Conservation (phyloP, 2,113 vertebrate genomes). For the Eurystomus gularis region DNA sequence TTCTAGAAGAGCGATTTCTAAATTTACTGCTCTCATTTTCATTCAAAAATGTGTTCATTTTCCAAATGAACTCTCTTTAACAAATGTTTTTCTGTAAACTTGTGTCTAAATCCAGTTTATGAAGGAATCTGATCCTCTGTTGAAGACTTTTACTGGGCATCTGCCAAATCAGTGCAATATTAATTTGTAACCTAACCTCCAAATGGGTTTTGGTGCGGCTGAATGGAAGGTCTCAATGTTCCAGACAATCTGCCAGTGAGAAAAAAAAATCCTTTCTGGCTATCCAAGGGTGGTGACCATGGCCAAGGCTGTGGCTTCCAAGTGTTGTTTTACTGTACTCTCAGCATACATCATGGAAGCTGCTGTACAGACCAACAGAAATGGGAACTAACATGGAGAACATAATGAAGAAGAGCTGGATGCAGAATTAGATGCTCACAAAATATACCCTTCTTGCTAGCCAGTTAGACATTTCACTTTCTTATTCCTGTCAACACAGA, state of each 20-base stretch:
- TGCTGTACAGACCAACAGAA: background rate
- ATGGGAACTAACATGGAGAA: background rate
- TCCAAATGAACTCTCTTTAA: background rate
- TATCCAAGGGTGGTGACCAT: background rate
- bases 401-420: background rate
- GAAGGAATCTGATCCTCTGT: background rate
- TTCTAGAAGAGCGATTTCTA: background rate
- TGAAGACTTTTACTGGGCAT: background rate
- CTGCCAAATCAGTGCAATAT: background rate
- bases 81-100: background rate
- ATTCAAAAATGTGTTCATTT: background rate
- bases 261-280: background rate
- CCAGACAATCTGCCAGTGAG: background rate
- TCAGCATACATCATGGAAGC: background rate
- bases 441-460: background rate
- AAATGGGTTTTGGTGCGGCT: background rate
- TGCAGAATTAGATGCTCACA: background rate
- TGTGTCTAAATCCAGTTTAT: background rate
- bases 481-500: background rate
- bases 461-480: background rate
- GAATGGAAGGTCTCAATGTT: background rate
- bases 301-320: background rate
- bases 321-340: background rate
- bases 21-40: background rate
- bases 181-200: conserved; percentile 12